Evolutionary conservation across 2,797 vertebrate genomes (phyloP), one percentile per base, ranked within the genome.

Genomic region (Scleropages formosus): DNA sequence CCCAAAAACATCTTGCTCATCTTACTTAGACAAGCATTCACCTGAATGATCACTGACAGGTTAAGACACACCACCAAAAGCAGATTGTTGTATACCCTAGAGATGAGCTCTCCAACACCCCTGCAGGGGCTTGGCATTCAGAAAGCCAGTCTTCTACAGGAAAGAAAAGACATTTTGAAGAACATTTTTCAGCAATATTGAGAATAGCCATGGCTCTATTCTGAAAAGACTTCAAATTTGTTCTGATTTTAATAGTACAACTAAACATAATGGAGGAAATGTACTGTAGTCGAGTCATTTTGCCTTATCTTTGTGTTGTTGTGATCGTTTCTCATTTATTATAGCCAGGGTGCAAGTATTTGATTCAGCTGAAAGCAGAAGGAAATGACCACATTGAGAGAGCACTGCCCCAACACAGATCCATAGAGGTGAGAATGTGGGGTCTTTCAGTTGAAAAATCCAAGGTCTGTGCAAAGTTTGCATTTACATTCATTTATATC

Each of bases 321-420:
- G n/a, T 70, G 7, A 39, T 59, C 20, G 47, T 27, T 18, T 12
- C 59, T 47, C 20, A 59, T 73, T 31, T 58, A 66, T 51, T 74
- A 18, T 85, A 94, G 93, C 98, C 98, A 0, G 87, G 90, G 1
- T 99, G 98, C 82, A 90, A 91, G 75, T 99, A 98, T 86, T 90
- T 95, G 1, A 92, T 99, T 80, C 96, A 96, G 84, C 92, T 99
- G 74, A 94, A 95, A 88, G 90, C 91, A 0, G 96, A 99, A 87
- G 97, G 97, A 79, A 99, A 98, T 0, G 94, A 96, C 81, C 98
- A 99, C 89, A 98, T 99, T 3, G 98, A 98, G 82, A 91, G 97
- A 82, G 95, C 96, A 0, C 89, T 99, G 75, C 98, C 98, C 0
- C 93, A 94, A 70, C 93, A 98, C 84, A 92, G 93, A 24, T 87